Base-by-base conservation (phyloP, 2,113 vertebrate species). In the Dinomys branickii region DNA sequence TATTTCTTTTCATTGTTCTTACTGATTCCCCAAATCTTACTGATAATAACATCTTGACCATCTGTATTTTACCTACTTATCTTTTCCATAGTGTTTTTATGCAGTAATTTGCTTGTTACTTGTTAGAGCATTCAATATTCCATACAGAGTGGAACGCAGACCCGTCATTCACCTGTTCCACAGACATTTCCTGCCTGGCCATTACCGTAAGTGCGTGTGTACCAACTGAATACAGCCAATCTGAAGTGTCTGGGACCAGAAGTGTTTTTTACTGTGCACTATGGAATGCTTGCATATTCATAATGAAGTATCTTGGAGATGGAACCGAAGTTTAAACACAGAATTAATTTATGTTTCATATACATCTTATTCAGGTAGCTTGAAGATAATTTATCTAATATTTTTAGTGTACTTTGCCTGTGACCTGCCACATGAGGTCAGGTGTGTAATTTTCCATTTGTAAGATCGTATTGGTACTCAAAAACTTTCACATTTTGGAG, bases 11-110 rank as follows among this genome's bases (percentile, higher is more conserved):
- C 58, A 73, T 61, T 88, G 2, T 77, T 89, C 17, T 61, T 96
- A 41, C 41, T 96, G 58, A 92, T 77, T 86, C 85, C 58, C 41
- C 80, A 92, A 77, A 69, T 92, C 16, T 63, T 89, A n/a, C n/a
- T n/a, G n/a, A n/a, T n/a, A n/a, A n/a, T n/a, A n/a, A n/a, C n/a
- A n/a, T n/a, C n/a, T n/a, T n/a, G n/a, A n/a, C n/a, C n/a, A n/a
- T n/a, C 24, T 85, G 75, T 65, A 58, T 89, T 92, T 67, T 63
- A 92, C 61, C n/a, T 92, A 28, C 35, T 69, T 52, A 19, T 67
- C 38, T 81, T 89, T 77, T 85, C n/a, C 30, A 10, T 56, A 26
- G 19, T n/a, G 54, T 95, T 83, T 65, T 83, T 50, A 78, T 91
- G 7, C 10, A 90, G 2, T 61, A 82, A 61, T 77, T 78, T 85